Base-by-base conservation (phyloP, 1,140 invertebrate species). In the Megalopta genalis region DNA sequence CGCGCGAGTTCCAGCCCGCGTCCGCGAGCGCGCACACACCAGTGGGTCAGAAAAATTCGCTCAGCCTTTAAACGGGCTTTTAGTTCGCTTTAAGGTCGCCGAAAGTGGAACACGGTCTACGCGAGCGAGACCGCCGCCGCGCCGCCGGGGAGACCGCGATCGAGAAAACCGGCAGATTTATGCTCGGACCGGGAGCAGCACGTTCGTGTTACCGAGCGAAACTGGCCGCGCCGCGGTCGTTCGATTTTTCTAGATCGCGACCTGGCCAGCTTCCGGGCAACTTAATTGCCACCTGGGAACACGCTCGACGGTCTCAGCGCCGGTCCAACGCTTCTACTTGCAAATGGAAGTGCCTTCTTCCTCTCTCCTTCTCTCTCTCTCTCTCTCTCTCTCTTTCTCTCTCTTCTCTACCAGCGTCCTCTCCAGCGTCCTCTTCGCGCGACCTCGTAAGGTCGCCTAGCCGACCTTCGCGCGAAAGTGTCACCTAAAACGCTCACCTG, bases 31-130 rank as follows among this genome's bases (percentile, higher is more conserved):
- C 39, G 37, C 12, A 27, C 46, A 25, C 49, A 52, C 42, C 83
- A 85, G 83, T 86, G 80, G 85, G 83, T 86, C 85, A 79, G 27
- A 86, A 86, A 86, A 86, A 85, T 86, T 85, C 70, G 77, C 59
- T 68, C 81, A 71, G 72, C 74, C 85, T 84, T 86, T 84, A 75
- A 82, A 79, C 57, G 82, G 81, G 84, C 85, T 84, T 86, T 83
- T 86, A 73, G 72, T 74, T 84, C 75, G 80, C 42, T 64, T 80
- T 83, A 86, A 85, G 85, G 83, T 85, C 85, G 77, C 79, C 69
- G 87, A 85, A 87, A 88, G 86, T 87, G 67, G 87, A 79, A 74
- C 84, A 54, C 49, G 49, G 80, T 68, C 74, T 49, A 59, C 67
- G 46, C n/a, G 42, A 60, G 78, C 67, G 54, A 16, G 8, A 9